Base-by-base conservation (phyloP, 1,140 invertebrate genomes). In the Coelopa frigida region DNA sequence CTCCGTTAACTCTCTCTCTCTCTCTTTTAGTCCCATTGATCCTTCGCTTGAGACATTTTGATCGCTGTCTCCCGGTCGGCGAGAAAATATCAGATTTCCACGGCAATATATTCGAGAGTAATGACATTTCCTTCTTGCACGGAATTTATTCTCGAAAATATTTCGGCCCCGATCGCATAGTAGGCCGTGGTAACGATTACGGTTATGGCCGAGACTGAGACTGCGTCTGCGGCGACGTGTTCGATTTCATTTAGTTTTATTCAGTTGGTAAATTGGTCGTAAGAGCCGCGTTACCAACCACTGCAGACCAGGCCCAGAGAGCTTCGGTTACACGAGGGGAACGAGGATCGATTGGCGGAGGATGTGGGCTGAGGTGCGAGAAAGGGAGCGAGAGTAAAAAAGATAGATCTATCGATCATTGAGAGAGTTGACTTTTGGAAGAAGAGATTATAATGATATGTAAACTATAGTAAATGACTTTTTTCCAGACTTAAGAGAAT, bases 251-350 rank as follows among this genome's bases (percentile, higher is more conserved):
- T 43, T 43, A 43, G 22, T 43, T 43, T 43, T 43, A 43, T 43
- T 43, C 33, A 43, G 41, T 43, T 43, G 41, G 41, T 43, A 43
- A 43, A 43, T 43, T 23, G 33, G 41, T n/a, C n/a, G n/a, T n/a
- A n/a, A n/a, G n/a, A n/a, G n/a, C n/a, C n/a, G n/a, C n/a, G n/a
- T n/a, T n/a, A n/a, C n/a, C n/a, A n/a, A n/a, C n/a, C n/a, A n/a
- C n/a, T n/a, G n/a, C n/a, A n/a, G n/a, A n/a, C n/a, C n/a, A n/a
- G n/a, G n/a, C n/a, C n/a, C n/a, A n/a, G n/a, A n/a, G n/a, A n/a
- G n/a, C n/a, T n/a, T n/a, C n/a, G n/a, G n/a, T n/a, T n/a, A n/a
- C n/a, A n/a, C n/a, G n/a, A n/a, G n/a, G n/a, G n/a, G n/a, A n/a
- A n/a, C 14, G 27, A 29, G 27, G 14, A 14, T 29, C 14, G 14